Base-by-base conservation (phyloP, 2,797 vertebrate genomes). In the Podargus strigoides region DNA sequence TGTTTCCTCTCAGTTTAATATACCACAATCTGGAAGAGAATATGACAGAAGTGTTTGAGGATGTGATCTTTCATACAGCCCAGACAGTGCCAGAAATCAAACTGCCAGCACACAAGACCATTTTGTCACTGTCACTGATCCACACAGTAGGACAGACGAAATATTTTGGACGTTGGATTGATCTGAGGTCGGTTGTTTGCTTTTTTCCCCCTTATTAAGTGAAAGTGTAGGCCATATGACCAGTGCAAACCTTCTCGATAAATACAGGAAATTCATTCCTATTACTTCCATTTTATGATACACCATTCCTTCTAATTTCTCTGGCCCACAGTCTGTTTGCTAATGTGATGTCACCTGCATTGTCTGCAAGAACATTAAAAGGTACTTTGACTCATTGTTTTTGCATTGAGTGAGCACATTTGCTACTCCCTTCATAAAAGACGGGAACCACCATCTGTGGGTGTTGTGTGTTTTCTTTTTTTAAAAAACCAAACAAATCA, bases 401-500 rank as follows among this genome's bases (percentile, higher is more conserved):
- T 77, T 95, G 78, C 30, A 56, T 77, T 90, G 94, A 94, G 77
- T 93, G 60, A 2, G 3, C 20, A 82, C 56, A 64, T 78, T 89
- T 8, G 0, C 53, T 75, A 75, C 9, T 5, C 27, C 5, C 36
- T 77, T 75, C 72, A 47, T 88, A 90, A 93, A 96, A 93, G 39
- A 73, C 0, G 0, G 70, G 81, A 80, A 96, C 91, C 78, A 92
- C 76, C 63, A 77, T 88, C 87, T 90, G 75, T 0, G 21, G 32
- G 26, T 92, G 91, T 89, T 70, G 79, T 93, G 87, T 44, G 13
- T 49, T 76, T 90, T 67, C 4, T 47, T 49, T 77, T 87, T 95
- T 64, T 53, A 97, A 97, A 95, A 41, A 26, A 26, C 42, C 94
- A 97, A 94, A 97, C 89, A 95, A 94, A 96, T 97, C 96, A 96